Conservation (phyloP, 2,113 vertebrate species). For the Aegotheles bennettii region DNA sequence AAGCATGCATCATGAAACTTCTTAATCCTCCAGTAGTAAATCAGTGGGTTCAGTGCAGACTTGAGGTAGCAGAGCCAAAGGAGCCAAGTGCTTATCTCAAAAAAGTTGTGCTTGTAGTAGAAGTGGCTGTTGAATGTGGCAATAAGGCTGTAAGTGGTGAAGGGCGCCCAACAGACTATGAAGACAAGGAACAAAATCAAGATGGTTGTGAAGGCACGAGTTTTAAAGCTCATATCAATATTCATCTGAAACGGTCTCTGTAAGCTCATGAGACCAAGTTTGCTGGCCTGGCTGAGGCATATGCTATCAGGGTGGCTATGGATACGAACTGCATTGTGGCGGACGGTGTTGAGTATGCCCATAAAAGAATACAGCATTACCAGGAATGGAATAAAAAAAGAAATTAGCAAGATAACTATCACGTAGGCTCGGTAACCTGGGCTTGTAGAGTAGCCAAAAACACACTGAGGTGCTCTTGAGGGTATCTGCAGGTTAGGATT, state of each 20-base stretch:
- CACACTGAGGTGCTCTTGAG: constrained; percentile 91
- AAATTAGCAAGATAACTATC: constrained; percentile 84
- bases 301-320: constrained; percentile 92
- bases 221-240: constrained; percentile 99
- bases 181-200: constrained; percentile 96
- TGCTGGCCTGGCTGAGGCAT: constrained; percentile 95
- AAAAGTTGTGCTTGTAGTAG: constrained; percentile 90
- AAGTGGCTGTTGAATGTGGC: constrained; percentile 89
- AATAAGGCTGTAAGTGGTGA: constrained; percentile 91
- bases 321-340: constrained; percentile 93
- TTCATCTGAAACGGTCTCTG: constrained; percentile 95
- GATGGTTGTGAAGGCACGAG: constrained; percentile 99
- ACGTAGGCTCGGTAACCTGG: constrained; percentile 88
- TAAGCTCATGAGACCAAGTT: constrained; percentile 92
- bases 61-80: constrained; percentile 99
- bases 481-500: constrained; percentile 86
- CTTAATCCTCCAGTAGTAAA: constrained; percentile 99
- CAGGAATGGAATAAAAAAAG: constrained; percentile 92
- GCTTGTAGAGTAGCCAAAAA: constrained; percentile 87
- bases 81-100: constrained; percentile 96
- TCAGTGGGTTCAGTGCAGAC: constrained; percentile 95
- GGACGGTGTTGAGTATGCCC: constrained; percentile 94
- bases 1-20: constrained; percentile 97
- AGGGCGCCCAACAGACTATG: constrained; percentile 92
- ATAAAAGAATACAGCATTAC: constrained; percentile 94